Conservation (phyloP, 2,113 vertebrate genomes). For the Trochalopteron elliotii region DNA sequence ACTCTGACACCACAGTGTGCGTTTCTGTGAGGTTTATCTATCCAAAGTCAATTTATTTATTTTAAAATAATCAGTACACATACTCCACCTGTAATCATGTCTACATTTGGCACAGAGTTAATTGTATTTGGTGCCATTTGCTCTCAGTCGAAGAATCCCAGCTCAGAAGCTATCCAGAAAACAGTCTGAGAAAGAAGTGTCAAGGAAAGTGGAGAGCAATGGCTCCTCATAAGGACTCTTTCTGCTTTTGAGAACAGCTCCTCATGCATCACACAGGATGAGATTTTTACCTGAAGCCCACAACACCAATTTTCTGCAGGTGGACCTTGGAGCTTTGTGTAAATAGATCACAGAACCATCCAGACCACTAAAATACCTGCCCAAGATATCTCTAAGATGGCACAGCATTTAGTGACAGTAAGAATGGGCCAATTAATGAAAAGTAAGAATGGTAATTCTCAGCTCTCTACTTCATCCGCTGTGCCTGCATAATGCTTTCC, state of each 20-base stretch:
- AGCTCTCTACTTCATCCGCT: not conserved
- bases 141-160: not conserved
- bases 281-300: not conserved
- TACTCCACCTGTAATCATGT: not conserved
- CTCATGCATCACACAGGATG: fast-evolving
- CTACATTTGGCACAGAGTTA: not conserved
- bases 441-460: not conserved
- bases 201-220: not conserved
- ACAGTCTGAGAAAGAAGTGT: not conserved
- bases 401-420: not conserved
- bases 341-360: not conserved
- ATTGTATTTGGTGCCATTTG: not conserved
- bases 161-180: not conserved
- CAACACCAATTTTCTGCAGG: not conserved
- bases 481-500: not conserved
- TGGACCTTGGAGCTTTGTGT: not conserved
- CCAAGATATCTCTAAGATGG: not conserved
- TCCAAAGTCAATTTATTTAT: not conserved
- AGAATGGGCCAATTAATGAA: not conserved
- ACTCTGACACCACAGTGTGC: not conserved
- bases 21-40: not conserved
- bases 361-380: not conserved
- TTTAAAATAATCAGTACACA: not conserved
- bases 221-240: not conserved
- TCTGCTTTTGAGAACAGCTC: not conserved